phyloP scores from a whole-genome alignment of 2,797 vertebrate species.

The Phrynocephalus forsythii region DNA sequence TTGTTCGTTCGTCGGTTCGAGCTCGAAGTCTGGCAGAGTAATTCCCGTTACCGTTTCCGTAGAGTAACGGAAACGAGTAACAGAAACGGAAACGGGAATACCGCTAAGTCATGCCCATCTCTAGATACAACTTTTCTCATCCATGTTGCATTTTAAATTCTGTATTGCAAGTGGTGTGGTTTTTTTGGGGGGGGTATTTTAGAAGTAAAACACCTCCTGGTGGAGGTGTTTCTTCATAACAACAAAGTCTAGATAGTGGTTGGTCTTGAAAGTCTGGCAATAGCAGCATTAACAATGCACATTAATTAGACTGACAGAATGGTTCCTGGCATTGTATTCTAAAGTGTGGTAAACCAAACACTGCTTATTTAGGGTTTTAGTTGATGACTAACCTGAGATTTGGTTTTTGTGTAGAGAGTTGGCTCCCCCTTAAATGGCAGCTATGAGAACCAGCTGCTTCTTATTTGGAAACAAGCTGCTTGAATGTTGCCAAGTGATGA shows the following conservation, averaged over 20 bases:
- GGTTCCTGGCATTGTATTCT: constrained; percentile 59
- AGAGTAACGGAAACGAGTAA: too few relatives aligned
- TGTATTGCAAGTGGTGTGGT: constrained; percentile 31
- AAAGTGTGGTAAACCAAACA: constrained; percentile 70
- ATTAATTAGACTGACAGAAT: constrained; percentile 63
- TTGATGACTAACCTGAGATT: constrained; percentile 66
- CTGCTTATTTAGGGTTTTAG: constrained; percentile 69
- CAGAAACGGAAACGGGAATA: too few relatives aligned
- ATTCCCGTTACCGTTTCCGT: too few relatives aligned
- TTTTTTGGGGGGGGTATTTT: constrained; percentile 24
- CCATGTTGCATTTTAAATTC: constrained; percentile 64
- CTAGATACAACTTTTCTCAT: constrained; percentile 37
- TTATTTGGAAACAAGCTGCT: constrained; percentile 84
- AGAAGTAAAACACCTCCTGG: constrained; percentile 22
- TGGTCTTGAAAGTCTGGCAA: constrained; percentile 49
- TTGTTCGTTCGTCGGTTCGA: too few relatives aligned
- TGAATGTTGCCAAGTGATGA: constrained; percentile 83
- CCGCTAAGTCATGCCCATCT: too few relatives aligned
- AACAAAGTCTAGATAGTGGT: constrained; percentile 55
- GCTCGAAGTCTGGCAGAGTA: too few relatives aligned
- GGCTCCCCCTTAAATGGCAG: constrained; percentile 72
- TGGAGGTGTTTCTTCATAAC: constrained; percentile 34
- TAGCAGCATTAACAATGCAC: constrained; percentile 57
- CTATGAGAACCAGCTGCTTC: constrained; percentile 84
- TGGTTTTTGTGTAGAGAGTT: constrained; percentile 69